Percentiles rank a stretch among this genome's conserved stretches.
phyloP scores from a whole-genome alignment of 2,888 invertebrate genomes.

The Epsilonema sp. region DNA sequence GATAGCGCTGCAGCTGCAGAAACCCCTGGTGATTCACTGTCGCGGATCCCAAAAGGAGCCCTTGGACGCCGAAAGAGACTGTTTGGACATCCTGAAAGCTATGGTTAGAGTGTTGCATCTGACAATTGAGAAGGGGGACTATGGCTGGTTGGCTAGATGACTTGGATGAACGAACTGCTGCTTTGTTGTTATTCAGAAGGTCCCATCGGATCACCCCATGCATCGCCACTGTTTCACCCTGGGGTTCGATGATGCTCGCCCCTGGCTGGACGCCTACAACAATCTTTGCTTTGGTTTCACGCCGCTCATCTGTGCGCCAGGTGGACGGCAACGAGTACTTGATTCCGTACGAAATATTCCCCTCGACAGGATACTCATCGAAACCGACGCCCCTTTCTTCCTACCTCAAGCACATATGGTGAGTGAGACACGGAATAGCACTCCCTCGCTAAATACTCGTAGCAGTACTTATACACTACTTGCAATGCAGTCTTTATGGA shows the following conservation, averaged over 20 bases:
- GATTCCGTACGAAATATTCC: constrained; percentile 31
- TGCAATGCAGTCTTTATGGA: too few relatives aligned
- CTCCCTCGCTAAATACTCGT: too few relatives aligned
- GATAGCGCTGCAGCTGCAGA: constrained; percentile 28
- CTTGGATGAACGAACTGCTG: too few relatives aligned
- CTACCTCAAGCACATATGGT: too few relatives aligned
- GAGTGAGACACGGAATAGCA: too few relatives aligned
- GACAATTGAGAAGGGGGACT: too few relatives aligned
- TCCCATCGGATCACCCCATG: constrained; percentile 30
- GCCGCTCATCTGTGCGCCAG: constrained; percentile 28
- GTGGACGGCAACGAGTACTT: constrained; percentile 17
- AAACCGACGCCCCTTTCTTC: constrained; percentile 38
- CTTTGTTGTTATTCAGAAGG: constrained; percentile 19
- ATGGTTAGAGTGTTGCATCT: constrained; percentile 19
- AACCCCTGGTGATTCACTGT: constrained; percentile 34
- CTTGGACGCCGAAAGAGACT: constrained; percentile 33
- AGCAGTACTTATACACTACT: too few relatives aligned
- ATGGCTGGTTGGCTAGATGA: too few relatives aligned
- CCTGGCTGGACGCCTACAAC: constrained; percentile 31
- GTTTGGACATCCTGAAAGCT: constrained; percentile 29
- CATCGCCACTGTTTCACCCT: constrained; percentile 35
- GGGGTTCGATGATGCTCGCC: constrained; percentile 22
- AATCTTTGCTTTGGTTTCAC: constrained; percentile 33
- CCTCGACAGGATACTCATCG: constrained; percentile 32
- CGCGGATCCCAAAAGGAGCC: constrained; percentile 33